phyloP scores from a whole-genome alignment of 1,140 invertebrate species.

The Pseudomyrmex concolor region DNA sequence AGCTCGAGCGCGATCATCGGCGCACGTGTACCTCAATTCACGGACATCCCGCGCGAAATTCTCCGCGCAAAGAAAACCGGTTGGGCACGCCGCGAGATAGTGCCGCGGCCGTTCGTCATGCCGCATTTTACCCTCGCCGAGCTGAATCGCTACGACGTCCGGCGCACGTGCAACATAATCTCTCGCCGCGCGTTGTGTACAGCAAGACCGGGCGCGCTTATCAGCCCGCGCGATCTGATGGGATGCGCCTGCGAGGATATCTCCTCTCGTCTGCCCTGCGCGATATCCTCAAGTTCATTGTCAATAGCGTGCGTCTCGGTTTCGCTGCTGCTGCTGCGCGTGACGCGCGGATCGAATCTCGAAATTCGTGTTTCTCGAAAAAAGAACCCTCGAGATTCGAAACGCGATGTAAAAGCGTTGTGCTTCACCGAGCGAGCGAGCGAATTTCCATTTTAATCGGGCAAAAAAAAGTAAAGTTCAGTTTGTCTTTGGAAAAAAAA shows the following conservation, averaged over 20 bases:
- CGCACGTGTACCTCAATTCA: constrained; percentile 63
- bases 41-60: constrained; percentile 62
- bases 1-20: constrained; percentile 44
- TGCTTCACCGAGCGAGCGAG: neutral
- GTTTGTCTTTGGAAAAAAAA: neutral
- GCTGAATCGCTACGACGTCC: constrained; percentile 62
- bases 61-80: constrained; percentile 57
- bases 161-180: constrained; percentile 73
- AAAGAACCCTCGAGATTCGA: neutral
- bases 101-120: constrained; percentile 55
- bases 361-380: constrained; percentile 3
- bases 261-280: neutral
- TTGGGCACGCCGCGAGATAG: constrained; percentile 49
- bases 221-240: constrained; percentile 64
- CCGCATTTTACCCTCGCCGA: constrained; percentile 56
- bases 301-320: constrained; percentile 54
- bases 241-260: constrained; percentile 61
- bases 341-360: constrained; percentile 47
- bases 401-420: neutral
- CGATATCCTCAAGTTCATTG: constrained; percentile 58
- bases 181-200: constrained; percentile 65
- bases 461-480: neutral
- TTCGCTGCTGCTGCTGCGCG: constrained; percentile 6
- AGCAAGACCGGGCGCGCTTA: constrained; percentile 55
- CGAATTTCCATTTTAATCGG: neutral